Percentiles rank a stretch among this genome's conserved stretches.
phyloP scores from a whole-genome alignment of 2,797 vertebrate genomes.

The Lutjanus campechanus region DNA sequence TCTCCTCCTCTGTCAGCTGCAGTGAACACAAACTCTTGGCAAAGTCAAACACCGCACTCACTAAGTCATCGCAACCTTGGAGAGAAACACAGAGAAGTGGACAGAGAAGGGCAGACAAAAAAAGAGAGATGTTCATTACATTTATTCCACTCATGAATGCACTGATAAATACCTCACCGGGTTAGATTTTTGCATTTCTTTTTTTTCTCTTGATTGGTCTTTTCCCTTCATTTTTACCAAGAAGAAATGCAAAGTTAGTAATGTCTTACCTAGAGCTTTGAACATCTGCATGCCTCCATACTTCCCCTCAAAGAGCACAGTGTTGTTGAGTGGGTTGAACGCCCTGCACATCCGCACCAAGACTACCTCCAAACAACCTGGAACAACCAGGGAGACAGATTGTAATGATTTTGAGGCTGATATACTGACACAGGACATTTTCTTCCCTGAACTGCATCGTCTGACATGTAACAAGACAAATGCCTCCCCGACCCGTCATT shows the following conservation, averaged over 20 bases:
- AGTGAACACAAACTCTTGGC: constrained; percentile 98
- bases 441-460: not conserved
- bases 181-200: not conserved
- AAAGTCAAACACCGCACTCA: constrained; percentile 98
- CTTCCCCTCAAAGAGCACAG: constrained; percentile 99
- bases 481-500: not conserved
- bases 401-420: not conserved
- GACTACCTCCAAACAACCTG: constrained; percentile 99
- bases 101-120: constrained; percentile 46
- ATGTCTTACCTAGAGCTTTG: constrained; percentile 93
- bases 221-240: not conserved
- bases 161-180: constrained; percentile 32
- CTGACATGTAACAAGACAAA: not conserved
- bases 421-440: not conserved
- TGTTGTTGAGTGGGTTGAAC: constrained; percentile 99
- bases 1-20: constrained; percentile 98
- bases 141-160: constrained; percentile 40
- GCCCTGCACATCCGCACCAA: constrained; percentile 99
- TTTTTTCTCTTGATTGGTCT: not conserved
- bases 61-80: constrained; percentile 97
- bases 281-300: constrained; percentile 99
- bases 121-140: constrained; percentile 35
- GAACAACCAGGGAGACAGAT: constrained; percentile 34
- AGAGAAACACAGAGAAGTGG: constrained; percentile 31
- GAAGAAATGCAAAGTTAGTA: not conserved